Base-by-base conservation (phyloP, 2,113 vertebrate species). In the Syngnathoides biaculeatus region DNA sequence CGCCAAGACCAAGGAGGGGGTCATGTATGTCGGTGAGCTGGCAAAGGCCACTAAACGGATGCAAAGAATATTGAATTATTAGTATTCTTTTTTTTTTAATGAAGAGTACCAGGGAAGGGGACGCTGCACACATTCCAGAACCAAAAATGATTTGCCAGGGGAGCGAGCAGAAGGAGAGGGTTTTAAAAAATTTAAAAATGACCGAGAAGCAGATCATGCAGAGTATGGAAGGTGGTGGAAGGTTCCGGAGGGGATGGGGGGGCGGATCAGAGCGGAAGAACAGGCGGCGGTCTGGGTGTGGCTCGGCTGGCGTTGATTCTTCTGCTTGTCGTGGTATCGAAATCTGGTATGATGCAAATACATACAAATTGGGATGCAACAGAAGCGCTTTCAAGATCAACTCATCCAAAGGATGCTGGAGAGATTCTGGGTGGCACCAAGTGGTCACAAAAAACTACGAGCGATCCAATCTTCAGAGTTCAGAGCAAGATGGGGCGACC, bases 1-100 rank as follows among this genome's bases (percentile, higher is more conserved):
- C 0, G 91, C 94, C 87, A 98, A 95, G 88, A 98, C 96, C 88
- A 98, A 97, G 87, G 96, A 98, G 86, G 96, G 96, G n/a, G 97
- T 98, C 82, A 89, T 96, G 91, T 96, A 95, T 70, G 95, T 88
- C 0, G 87, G 87, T 88, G 67, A 84, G 86, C 68, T 64, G 68
- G 15, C 15, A 56, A 38, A 68, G 13, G 9, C 4, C 19, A 59
- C 4, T 12, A 26, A 12, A 12, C n/a, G n/a, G n/a, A n/a, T n/a
- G n/a, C n/a, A 0, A 26, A 13, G 22, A 6, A 26, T 55, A 5
- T 5, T 11, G 52, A 24, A 27, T 30, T 30, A 57, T 57, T 57
- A 30, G 2, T 35, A 5, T 35, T 35, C 6, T 35, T 35, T 35
- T 5, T 35, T 35, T 35, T 35, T 35, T 35, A 35, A 35, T 35